These are phyloP conservation scores for Euplagia quadripunctaria DNA, from an alignment of 2,888 invertebrate genomes.

Conservation along the genomic window DNA sequence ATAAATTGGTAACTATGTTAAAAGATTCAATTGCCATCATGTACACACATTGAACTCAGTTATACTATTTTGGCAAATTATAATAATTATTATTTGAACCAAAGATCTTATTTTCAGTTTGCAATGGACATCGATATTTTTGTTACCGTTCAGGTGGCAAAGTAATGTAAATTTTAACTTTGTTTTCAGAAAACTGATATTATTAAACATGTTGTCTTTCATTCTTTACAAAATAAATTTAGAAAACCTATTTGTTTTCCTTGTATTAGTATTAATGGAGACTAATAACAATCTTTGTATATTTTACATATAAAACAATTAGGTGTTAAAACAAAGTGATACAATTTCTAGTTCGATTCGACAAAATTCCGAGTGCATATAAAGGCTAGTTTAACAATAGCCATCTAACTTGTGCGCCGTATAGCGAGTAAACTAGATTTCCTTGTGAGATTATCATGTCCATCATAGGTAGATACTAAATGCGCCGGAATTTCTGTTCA, in stretches of 20 bases:
- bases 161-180: background rate
- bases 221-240: background rate
- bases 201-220: background rate
- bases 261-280: background rate
- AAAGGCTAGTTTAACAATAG: slow-evolving; percentile 63
- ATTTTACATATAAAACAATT: background rate
- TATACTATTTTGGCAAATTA: background rate
- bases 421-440: slow-evolving; percentile 80
- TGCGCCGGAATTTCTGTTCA: slow-evolving; percentile 64
- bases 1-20: too few relatives aligned
- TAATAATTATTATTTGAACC: background rate
- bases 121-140: background rate
- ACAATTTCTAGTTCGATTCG: slow-evolving; percentile 50
- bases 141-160: background rate
- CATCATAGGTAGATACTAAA: slow-evolving; percentile 71
- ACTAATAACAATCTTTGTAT: too few relatives aligned
- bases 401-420: slow-evolving; percentile 63
- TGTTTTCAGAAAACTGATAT: background rate
- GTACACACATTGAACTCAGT: background rate
- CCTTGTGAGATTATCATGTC: slow-evolving; percentile 78
- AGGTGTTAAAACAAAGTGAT: slow-evolving; percentile 19
- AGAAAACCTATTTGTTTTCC: background rate
- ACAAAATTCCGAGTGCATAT: slow-evolving; percentile 54
- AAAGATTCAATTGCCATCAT: background rate
- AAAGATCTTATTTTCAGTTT: background rate